Conservation (phyloP, 2,797 vertebrate genomes). For the Lithobates pipiens region DNA sequence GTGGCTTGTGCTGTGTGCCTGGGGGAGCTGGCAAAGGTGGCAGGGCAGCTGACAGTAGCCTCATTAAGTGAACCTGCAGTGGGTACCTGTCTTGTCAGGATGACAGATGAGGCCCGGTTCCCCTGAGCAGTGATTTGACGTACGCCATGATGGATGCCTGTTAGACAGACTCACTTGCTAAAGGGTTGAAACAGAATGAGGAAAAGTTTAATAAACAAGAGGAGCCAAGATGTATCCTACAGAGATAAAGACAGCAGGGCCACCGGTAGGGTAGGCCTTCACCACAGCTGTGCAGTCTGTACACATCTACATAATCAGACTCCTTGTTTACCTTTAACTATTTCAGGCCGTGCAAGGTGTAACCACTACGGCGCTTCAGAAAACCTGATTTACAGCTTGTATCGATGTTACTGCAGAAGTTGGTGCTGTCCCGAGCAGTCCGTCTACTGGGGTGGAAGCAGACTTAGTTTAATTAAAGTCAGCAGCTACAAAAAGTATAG, state of each 20-base stretch:
- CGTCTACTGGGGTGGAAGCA: too few relatives aligned
- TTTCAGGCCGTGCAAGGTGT: too few relatives aligned
- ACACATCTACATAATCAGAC: constrained; percentile 24
- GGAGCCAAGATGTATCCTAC: constrained; percentile 46
- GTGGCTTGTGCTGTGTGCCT: constrained; percentile 10
- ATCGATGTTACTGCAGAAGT: too few relatives aligned
- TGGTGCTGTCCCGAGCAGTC: too few relatives aligned
- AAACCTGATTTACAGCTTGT: too few relatives aligned
- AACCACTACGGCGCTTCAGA: too few relatives aligned
- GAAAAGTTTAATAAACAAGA: constrained; percentile 50
- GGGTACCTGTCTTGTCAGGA: constrained; percentile 60
- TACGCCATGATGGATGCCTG: constrained; percentile 55
- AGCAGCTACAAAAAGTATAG: too few relatives aligned
- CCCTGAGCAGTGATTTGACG: constrained; percentile 49
- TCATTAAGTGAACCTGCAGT: constrained; percentile 56
- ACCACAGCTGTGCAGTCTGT: not conserved
- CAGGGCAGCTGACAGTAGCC: constrained; percentile 39
- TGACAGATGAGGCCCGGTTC: constrained; percentile 50
- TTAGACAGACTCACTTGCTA: constrained; percentile 57
- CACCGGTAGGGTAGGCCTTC: constrained; percentile 9
- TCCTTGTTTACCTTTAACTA: not conserved
- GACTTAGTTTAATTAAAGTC: too few relatives aligned
- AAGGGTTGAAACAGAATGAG: constrained; percentile 32
- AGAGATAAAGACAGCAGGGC: constrained; percentile 6
- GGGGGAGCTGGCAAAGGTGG: constrained; percentile 44